Evolutionary conservation across 2,797 vertebrate genomes (phyloP).

Genomic region (Mormyrops boulengeri): DNA sequence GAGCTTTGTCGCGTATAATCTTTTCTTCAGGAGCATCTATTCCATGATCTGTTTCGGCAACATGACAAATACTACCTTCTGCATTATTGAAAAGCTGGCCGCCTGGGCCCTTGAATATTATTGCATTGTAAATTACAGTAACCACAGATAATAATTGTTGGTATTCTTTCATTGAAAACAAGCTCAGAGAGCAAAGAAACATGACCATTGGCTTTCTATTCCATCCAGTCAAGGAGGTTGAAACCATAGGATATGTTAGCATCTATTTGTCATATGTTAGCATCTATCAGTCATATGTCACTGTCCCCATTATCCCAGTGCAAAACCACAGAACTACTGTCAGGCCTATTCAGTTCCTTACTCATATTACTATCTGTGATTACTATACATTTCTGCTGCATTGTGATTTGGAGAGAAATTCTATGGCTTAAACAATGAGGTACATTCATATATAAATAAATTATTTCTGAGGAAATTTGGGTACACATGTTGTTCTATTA

Average conservation of each 20-base stretch:
- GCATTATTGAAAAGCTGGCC: background rate
- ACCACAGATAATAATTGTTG: background rate
- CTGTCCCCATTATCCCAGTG: background rate
- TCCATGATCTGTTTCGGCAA: background rate
- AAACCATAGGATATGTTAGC: background rate
- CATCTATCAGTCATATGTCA: background rate
- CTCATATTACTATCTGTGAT: background rate
- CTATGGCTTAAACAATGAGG: background rate
- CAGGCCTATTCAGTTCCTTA: background rate
- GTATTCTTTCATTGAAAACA: background rate
- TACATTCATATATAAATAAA: background rate
- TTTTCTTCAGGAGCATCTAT: constrained; percentile 2
- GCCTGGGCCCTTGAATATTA: background rate
- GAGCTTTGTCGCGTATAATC: background rate
- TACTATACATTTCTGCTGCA: background rate
- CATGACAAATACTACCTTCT: background rate
- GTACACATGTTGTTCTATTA: background rate
- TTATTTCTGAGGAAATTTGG: background rate
- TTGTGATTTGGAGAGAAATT: background rate
- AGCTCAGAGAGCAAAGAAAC: background rate
- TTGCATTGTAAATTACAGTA: background rate
- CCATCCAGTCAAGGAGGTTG: background rate
- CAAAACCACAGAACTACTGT: background rate
- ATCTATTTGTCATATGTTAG: background rate
- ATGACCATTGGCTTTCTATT: background rate